Percentiles rank a stretch among this genome's conserved stretches.
phyloP scores from a whole-genome alignment of 2,888 invertebrate species.

The Amblyjoppa fuscipennis region DNA sequence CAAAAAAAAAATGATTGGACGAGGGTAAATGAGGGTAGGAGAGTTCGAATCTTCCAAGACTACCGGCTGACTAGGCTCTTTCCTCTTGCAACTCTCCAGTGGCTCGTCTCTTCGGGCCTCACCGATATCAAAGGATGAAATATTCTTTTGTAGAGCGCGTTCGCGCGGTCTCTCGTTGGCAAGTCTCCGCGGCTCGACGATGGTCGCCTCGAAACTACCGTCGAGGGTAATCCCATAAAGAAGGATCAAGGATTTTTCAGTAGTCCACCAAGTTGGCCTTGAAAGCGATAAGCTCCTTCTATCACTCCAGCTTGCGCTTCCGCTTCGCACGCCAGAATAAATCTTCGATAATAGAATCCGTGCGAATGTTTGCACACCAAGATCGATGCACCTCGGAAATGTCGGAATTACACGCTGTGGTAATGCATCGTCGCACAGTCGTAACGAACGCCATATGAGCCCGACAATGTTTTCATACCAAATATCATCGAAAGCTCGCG shows the following conservation, averaged over 20 bases:
- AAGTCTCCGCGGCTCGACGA: neutral
- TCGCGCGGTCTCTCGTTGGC: slow-evolving; percentile 1
- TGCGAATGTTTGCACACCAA: slow-evolving; percentile 22
- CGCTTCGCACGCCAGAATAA: neutral
- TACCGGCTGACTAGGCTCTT: slow-evolving; percentile 6
- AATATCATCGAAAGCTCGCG: slow-evolving; percentile 8
- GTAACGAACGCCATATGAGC: neutral
- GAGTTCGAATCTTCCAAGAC: slow-evolving; percentile 24
- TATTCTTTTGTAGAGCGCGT: slow-evolving; percentile 14
- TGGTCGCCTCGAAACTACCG: neutral
- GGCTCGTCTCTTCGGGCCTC: slow-evolving; percentile 3
- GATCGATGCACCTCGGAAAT: slow-evolving; percentile 19
- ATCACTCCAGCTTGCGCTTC: neutral
- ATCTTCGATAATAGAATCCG: slow-evolving; percentile 45
- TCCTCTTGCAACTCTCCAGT: neutral
- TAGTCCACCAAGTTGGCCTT: slow-evolving; percentile 30
- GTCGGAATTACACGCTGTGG: neutral
- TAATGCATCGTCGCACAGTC: neutral
- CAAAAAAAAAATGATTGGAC: slow-evolving; percentile 20
- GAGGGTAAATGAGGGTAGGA: slow-evolving; percentile 41
- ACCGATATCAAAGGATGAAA: slow-evolving; percentile 7
- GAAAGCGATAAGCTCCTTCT: slow-evolving; percentile 17
- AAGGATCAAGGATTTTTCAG: slow-evolving; percentile 15
- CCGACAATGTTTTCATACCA: slow-evolving; percentile 26
- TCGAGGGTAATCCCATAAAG: slow-evolving; percentile 25